These are phyloP conservation scores for Helicoverpa zea DNA, from an alignment of 1,140 invertebrate species.

Conservation along the genomic window DNA sequence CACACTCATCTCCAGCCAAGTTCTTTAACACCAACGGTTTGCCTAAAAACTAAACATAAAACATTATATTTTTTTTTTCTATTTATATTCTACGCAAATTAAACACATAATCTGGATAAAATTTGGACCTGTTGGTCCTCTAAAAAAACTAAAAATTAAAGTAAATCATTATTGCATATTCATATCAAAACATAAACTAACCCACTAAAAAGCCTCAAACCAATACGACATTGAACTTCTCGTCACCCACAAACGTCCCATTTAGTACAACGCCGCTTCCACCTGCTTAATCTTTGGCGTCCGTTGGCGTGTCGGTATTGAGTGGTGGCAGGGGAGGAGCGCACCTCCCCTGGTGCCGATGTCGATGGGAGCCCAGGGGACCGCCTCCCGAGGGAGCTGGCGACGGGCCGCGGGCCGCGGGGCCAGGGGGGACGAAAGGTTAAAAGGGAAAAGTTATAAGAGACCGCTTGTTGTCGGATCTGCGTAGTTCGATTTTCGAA, in stretches of 20 bases:
- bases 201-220: background rate
- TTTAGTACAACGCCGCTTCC: conserved; percentile 59
- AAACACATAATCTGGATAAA: no score
- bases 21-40: no score
- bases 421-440: conserved; percentile 76
- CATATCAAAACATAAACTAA: background rate
- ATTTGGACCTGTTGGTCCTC: no score
- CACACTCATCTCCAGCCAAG: no score
- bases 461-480: conserved; percentile 84
- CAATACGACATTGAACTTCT: background rate
- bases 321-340: conserved; percentile 79
- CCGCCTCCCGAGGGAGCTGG: conserved; percentile 84
- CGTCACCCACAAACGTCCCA: conserved; percentile 13
- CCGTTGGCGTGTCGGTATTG: conserved; percentile 84
- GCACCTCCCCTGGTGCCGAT: conserved; percentile 74
- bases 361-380: conserved; percentile 79
- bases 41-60: no score
- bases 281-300: conserved; percentile 80
- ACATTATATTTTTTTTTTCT: no score
- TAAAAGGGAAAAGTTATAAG: conserved; percentile 87
- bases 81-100: no score
- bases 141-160: no score
- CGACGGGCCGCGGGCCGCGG: conserved; percentile 55
- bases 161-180: no score
- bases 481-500: conserved; percentile 79